Evolutionary conservation across 2,888 invertebrate species (phyloP).

Genomic region (Orthosia incerta): DNA sequence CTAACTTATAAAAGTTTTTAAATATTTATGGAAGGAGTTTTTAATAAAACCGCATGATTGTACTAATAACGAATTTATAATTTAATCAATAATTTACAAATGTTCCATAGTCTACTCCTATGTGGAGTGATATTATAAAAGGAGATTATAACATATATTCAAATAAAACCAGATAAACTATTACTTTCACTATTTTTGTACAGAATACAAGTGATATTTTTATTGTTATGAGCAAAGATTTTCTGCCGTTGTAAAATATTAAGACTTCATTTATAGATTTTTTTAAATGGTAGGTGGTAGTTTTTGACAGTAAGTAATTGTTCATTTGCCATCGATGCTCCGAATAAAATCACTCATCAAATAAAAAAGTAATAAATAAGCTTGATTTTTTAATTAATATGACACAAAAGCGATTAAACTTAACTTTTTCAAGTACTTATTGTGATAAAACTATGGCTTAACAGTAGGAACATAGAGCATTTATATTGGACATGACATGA

Average conservation of each 20-base stretch:
- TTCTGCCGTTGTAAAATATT: not conserved
- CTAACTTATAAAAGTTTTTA: not conserved
- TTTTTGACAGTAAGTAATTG: not conserved
- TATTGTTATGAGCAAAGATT: slow-evolving; percentile 35
- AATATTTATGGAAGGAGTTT: not conserved
- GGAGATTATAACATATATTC: slow-evolving; percentile 57
- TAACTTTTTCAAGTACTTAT: slow-evolving; percentile 61
- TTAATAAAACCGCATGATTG: slow-evolving; percentile 70
- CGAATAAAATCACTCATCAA: slow-evolving; percentile 38
- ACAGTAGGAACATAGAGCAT: slow-evolving; percentile 31
- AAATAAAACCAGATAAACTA: slow-evolving; percentile 58
- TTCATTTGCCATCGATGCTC: slow-evolving; percentile 16
- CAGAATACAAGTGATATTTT: slow-evolving; percentile 24
- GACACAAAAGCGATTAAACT: slow-evolving; percentile 67
- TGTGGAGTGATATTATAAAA: slow-evolving; percentile 51
- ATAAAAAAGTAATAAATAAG: slow-evolving; percentile 60
- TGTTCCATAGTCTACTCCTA: slow-evolving; percentile 64
- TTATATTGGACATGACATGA: slow-evolving; percentile 18
- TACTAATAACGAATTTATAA: slow-evolving; percentile 83
- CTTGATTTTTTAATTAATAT: slow-evolving; percentile 61
- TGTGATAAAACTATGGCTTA: slow-evolving; percentile 60
- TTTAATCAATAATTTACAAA: slow-evolving; percentile 82
- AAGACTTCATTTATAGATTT: not conserved
- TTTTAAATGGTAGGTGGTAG: not conserved
- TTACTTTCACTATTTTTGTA: slow-evolving; percentile 45